Base-by-base conservation (phyloP, 2,797 vertebrate genomes). In the Notolabrus celidotus region DNA sequence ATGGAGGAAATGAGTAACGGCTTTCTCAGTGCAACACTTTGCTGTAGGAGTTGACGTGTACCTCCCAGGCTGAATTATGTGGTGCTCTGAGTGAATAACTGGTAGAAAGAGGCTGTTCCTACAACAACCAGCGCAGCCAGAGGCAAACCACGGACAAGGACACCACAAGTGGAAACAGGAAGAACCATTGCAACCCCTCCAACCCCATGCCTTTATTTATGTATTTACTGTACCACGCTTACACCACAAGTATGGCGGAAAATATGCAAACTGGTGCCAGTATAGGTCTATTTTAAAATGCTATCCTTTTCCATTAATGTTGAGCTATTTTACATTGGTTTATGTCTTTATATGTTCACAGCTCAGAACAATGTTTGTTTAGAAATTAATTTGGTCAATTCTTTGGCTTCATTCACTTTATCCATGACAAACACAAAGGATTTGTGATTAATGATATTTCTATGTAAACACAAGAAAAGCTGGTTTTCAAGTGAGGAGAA, bases 111-210 rank as follows among this genome's bases (percentile, higher is more conserved):
- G 74, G 74, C 69, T 84, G 75, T 71, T 83, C 71, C 57, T 74
- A 80, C 77, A 80, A 63, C 83, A 85, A 76, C 65, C 77, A 70
- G 75, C 38, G 22, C 70, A 88, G 82, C 79, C 86, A 88, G 79
- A 82, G 55, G 62, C 71, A 82, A 70, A 87, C 83, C 85, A 79
- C 72, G 73, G 84, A 88, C 88, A 86, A 73, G 86, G 79, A 90
- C 81, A 87, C 88, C 91, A 89, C 89, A 87, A 92, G 88, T 92
- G 90, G 90, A 93, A 92, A 93, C 87, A 91, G 89, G 86, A 88
- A 88, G 81, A 86, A 80, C 71, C 72, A 45, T 76, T 84, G 80
- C 80, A 87, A 80, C 73, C 59, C 83, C 62, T 83, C 67, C 81
- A 90, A 78, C 53, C 68, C 60, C 31, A 62, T 79, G 79, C 41